These are phyloP conservation scores for Sycophila texana DNA, from an alignment of 2,888 invertebrate species.

Conservation along the genomic window DNA sequence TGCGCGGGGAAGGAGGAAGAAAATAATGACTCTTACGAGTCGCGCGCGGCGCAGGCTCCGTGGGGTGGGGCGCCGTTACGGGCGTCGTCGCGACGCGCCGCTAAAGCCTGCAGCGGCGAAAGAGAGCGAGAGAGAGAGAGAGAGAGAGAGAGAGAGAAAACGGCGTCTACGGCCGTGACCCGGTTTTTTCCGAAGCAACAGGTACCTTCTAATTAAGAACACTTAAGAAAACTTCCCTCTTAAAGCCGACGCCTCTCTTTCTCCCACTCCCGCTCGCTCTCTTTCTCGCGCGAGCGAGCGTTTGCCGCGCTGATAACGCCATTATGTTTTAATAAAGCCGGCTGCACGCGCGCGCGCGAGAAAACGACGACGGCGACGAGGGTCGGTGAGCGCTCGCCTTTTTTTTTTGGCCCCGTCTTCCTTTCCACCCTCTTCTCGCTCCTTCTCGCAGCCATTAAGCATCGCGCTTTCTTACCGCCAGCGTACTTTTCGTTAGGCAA, in stretches of 20 bases:
- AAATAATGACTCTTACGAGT: constrained; percentile 75
- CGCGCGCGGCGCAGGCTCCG: constrained; percentile 64
- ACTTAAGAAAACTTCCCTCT: constrained; percentile 76
- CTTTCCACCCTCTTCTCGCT: not conserved
- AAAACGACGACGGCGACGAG: constrained; percentile 7
- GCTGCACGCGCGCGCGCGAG: constrained; percentile 56
- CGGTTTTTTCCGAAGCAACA: constrained; percentile 76
- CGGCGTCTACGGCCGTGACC: constrained; percentile 74
- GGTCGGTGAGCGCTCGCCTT: not conserved
- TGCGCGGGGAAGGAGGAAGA: constrained; percentile 66
- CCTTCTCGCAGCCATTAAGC: not conserved
- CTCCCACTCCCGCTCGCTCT: constrained; percentile 56
- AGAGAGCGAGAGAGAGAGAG: constrained; percentile 23
- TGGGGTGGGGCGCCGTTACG: constrained; percentile 46
- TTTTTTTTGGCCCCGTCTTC: constrained; percentile 10
- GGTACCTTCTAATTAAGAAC: constrained; percentile 76
- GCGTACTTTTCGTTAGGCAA: constrained; percentile 29
- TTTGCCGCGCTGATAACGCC: constrained; percentile 70
- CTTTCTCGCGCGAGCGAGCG: constrained; percentile 23
- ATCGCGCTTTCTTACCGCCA: constrained; percentile 6
- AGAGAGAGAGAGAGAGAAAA: constrained; percentile 26
- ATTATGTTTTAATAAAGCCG: constrained; percentile 75
- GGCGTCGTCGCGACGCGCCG: not conserved
- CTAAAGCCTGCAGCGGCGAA: constrained; percentile 21
- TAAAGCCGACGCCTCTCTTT: constrained; percentile 74